Evolutionary conservation across 2,113 vertebrate genomes (phyloP), one percentile per base, ranked within the genome.

Genomic region (Carassius auratus): DNA sequence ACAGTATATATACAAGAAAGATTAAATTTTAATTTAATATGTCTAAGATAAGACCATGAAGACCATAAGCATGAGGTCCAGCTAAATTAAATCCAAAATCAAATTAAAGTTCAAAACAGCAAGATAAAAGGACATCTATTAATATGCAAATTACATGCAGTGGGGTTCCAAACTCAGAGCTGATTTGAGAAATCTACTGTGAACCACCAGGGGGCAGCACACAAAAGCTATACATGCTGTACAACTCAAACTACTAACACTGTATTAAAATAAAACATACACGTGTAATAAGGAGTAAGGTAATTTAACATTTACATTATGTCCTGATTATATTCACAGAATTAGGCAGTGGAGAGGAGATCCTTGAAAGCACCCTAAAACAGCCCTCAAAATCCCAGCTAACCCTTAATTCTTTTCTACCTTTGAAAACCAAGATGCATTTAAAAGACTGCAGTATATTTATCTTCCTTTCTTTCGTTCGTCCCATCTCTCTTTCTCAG

Each of bases 121-220:
- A 50, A 50, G 73, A 75, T 75, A 50, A 50, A 50, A 50, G 38
- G n/a, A 26, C 13, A 52, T 76, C 50, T 76, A 76, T 57, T 76
- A 76, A 55, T 10, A 76, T 76, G 75, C 75, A 19, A 76, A 76
- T 76, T 5, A 33, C 26, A 19, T 76, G 14, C 26, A 33, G 48
- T 55, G 50, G 75, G 75, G 50, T 19, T 57, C 48, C 50, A 17
- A 33, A 10, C 1, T 9, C 75, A 21, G 9, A 57, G 23, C 19
- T 12, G 23, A 23, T 45, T 2, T 74, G 38, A 74, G 21, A 45
- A 21, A 74, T 3, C n/a, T 48, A 23, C 12, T 23, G 23, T 23
- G 0, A 19, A 75, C 78, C 85, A 81, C 85, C 68, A 75, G 85
- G 19, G 71, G 78, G 85, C 78, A 86, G 77, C 84, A 74, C 68